Evolutionary conservation across 2,888 invertebrate species (phyloP).

Genomic region (Tipula unca): DNA sequence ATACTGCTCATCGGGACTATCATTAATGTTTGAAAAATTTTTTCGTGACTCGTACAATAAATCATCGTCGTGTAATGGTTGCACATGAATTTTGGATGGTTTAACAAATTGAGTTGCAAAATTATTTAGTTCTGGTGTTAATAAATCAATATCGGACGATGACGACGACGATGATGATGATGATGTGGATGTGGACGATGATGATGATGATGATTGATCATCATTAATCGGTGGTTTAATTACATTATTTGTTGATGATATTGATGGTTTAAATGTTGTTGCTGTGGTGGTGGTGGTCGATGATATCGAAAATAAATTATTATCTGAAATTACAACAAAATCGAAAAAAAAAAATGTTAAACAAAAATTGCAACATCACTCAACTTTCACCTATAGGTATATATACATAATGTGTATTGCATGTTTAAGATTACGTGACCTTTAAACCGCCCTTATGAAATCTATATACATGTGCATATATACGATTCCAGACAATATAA

Average conservation of each 20-base stretch:
- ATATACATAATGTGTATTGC: neutral
- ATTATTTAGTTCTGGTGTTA: conserved; percentile 24
- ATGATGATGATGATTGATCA: neutral
- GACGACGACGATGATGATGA: neutral
- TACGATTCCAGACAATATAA: neutral
- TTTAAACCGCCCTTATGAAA: neutral
- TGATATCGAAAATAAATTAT: neutral
- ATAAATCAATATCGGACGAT: conserved; percentile 9
- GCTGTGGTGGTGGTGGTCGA: neutral
- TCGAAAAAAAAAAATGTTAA: neutral
- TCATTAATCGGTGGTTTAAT: neutral
- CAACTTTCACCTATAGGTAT: neutral
- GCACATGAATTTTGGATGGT: conserved; percentile 49
- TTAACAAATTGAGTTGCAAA: conserved; percentile 44
- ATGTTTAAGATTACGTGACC: neutral
- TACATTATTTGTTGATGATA: neutral
- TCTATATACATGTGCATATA: too few relatives aligned
- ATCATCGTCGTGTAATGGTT: conserved; percentile 48
- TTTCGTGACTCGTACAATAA: conserved; percentile 45
- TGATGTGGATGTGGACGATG: neutral
- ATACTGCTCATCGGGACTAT: neutral
- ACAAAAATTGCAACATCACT: neutral
- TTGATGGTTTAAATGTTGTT: neutral
- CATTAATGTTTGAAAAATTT: conserved; percentile 29
- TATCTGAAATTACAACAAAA: neutral